Evolutionary conservation across 2,888 invertebrate species (phyloP).

Genomic region (Acanthoscelides obtectus): DNA sequence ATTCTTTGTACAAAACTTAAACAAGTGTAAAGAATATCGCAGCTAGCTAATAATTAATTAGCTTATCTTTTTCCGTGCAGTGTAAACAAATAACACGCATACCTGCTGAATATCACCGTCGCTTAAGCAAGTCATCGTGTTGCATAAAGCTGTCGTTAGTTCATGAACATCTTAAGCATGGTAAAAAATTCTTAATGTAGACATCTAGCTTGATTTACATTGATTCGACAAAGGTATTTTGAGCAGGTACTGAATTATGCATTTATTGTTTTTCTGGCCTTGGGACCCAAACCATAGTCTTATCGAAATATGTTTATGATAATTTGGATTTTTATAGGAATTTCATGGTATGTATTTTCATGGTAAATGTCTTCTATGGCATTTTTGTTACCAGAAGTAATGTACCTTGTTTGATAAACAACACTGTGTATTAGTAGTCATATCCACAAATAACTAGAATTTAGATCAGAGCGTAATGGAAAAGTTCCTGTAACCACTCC

Average conservation of each 20-base stretch:
- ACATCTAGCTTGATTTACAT: background rate
- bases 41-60: too few relatives aligned
- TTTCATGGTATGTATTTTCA: background rate
- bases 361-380: background rate
- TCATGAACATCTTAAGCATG: background rate
- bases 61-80: background rate
- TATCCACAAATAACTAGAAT: too few relatives aligned
- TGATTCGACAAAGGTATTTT: background rate
- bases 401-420: too few relatives aligned
- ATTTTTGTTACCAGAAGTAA: too few relatives aligned
- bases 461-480: too few relatives aligned
- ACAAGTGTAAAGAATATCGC: too few relatives aligned
- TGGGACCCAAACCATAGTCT: background rate
- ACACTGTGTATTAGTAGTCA: too few relatives aligned
- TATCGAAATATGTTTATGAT: background rate
- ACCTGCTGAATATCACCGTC: background rate
- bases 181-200: background rate
- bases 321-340: background rate
- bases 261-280: background rate
- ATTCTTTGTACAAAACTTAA: too few relatives aligned
- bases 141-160: background rate
- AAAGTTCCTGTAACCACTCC: too few relatives aligned
- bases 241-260: background rate
- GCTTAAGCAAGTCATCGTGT: background rate
- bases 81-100: background rate